Base-by-base conservation (phyloP, 2,797 vertebrate genomes). In the Clarias pachynema region DNA sequence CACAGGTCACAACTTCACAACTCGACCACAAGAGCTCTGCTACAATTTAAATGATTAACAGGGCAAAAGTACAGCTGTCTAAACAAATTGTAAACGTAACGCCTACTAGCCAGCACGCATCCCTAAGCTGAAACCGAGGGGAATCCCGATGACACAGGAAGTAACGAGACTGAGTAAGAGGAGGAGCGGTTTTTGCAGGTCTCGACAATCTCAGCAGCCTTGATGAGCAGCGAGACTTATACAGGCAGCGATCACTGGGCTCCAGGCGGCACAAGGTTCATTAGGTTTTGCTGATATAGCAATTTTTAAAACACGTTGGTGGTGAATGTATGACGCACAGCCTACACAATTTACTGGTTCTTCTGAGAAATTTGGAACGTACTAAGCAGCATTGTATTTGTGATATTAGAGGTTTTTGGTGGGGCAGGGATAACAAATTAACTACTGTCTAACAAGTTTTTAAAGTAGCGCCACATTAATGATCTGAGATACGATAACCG, bases 91-190 rank as follows among this genome's bases (percentile, higher is more conserved):
- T 90, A 85, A 92, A 94, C 83, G 89, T 77, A 88, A 93, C 90
- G 89, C 91, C 90, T 91, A 70, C 34, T 74, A 88, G 89, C 87
- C 83, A 89, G 93, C 91, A 91, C 88, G 90, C 69, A 18, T 86
- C 87, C 81, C 85, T 83, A 84, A 81, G 83, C 87, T 89, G 89
- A 89, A 89, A 93, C 89, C 60, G 84, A 83, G 91, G 90, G 92
- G 92, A 94, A 95, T 94, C 92, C 90, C 84, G 91, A 89, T 89
- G 88, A 85, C 0, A n/a, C 81, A 93, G 93, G 91, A 95, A 93
- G 89, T 89, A 89, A 88, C 88, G 85, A 89, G 83, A 65, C 68
- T 81, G 60, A 78, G 78, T 69, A 69, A 84, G 37, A 69, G 26
- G 62, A 84, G 72, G 73, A 24, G 83, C 84, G 31, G 24, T 37